Conservation (phyloP, 2,113 vertebrate genomes). For the Perognathus longimembris region DNA sequence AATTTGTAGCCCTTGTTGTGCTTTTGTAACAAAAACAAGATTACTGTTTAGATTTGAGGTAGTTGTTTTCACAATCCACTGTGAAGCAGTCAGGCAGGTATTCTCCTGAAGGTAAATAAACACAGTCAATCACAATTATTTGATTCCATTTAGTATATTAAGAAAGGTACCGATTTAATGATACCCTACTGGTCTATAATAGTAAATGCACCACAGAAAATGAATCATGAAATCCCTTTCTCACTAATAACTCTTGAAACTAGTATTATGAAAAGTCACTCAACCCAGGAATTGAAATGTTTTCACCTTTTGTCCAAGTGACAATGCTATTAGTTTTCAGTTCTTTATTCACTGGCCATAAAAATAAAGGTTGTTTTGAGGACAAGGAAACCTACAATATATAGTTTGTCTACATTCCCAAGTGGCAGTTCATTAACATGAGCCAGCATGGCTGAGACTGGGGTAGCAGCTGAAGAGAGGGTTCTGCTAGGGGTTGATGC, state of each 20-base stretch:
- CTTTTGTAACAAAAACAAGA: conserved; percentile 45
- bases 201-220: conserved; percentile 57
- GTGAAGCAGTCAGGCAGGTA: conserved; percentile 57
- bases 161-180: conserved; percentile 72
- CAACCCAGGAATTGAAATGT: neutral
- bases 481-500: neutral
- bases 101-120: conserved; percentile 74
- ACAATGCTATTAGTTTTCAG: conserved; percentile 19
- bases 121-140: conserved; percentile 65
- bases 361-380: neutral
- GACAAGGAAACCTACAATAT: neutral
- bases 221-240: conserved; percentile 48
- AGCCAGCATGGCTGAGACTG: neutral
- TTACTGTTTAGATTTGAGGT: conserved; percentile 62
- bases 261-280: conserved; percentile 55
- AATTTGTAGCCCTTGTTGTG: neutral
- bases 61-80: conserved; percentile 68
- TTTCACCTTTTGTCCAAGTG: conserved; percentile 39
- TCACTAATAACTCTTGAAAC: conserved; percentile 45
- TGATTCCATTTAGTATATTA: conserved; percentile 64
- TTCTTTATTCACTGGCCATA: neutral
- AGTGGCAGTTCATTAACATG: neutral
- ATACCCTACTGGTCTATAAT: conserved; percentile 39
- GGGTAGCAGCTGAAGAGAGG: neutral
- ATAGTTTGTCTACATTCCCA: neutral